Evolutionary conservation across 2,888 invertebrate genomes (phyloP).

Genomic region (Onchidella celtica): DNA sequence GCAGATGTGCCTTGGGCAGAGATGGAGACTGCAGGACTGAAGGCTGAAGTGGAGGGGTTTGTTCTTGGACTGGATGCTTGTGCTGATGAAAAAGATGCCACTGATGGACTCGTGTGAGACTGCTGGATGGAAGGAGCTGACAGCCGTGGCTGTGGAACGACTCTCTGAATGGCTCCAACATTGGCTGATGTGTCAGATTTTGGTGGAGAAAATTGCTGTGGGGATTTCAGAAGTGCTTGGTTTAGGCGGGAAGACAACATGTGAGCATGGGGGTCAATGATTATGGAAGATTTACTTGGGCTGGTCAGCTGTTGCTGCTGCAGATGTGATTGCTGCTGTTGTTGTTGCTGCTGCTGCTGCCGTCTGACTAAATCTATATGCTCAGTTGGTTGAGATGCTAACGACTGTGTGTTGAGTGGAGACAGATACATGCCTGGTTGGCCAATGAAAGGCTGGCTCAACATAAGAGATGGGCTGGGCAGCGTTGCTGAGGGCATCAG

Average conservation of each 20-base stretch:
- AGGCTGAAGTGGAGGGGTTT: background rate
- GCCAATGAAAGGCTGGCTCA: slow-evolving; percentile 35
- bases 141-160: background rate
- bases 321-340: background rate
- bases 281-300: slow-evolving; percentile 26
- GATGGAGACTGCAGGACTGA: background rate
- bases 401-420: slow-evolving; percentile 21
- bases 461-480: slow-evolving; percentile 26
- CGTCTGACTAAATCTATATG: slow-evolving; percentile 11
- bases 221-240: slow-evolving; percentile 16
- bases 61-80: background rate
- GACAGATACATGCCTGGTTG: slow-evolving; percentile 28
- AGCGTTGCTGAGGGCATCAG: slow-evolving; percentile 35
- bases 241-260: slow-evolving; percentile 32
- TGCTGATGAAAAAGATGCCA: background rate
- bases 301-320: slow-evolving; percentile 12
- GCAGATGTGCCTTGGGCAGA: background rate
- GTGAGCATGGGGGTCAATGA: slow-evolving; percentile 38
- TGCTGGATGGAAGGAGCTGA: background rate
- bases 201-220: slow-evolving; percentile 3
- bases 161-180: background rate
- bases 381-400: slow-evolving; percentile 12
- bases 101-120: slow-evolving; percentile 2
- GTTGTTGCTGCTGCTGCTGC: slow-evolving; percentile 25
- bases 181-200: background rate